Evolutionary conservation across 2,797 vertebrate genomes (phyloP).

Genomic region (Anolis apletophallus): DNA sequence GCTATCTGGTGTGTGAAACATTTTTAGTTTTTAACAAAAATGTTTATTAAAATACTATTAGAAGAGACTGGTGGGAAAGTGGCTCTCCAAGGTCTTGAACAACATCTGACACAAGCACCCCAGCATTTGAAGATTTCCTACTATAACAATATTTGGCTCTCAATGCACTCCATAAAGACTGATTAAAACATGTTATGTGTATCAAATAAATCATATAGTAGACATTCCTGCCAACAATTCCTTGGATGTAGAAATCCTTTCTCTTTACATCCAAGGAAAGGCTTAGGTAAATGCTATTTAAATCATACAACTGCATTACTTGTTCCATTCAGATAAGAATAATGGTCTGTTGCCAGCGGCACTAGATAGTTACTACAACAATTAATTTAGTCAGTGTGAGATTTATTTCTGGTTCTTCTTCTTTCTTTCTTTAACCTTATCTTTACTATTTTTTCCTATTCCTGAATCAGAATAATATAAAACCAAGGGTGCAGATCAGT

Average conservation of each 20-base stretch:
- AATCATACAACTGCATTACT: not conserved
- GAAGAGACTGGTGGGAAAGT: no score
- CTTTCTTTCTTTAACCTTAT: not conserved
- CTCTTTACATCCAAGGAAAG: not conserved
- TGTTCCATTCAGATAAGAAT: constrained; percentile 5
- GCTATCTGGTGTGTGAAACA: no score
- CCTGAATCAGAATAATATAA: constrained; percentile 37
- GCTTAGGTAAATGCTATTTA: not conserved
- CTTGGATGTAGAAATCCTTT: not conserved
- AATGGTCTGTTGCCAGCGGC: not conserved
- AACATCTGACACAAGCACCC: no score
- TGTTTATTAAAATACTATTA: no score
- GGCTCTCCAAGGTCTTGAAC: no score
- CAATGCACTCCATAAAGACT: not conserved
- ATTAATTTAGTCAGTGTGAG: constrained; percentile 35
- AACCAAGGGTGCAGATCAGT: not conserved
- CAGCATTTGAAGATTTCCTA: not conserved
- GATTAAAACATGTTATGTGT: not conserved
- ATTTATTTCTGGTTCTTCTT: constrained; percentile 20
- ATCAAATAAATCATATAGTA: not conserved
- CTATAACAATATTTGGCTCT: not conserved
- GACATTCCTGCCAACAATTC: constrained; percentile 2
- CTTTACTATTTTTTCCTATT: constrained; percentile 44
- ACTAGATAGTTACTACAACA: not conserved
- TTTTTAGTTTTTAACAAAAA: no score